A percentile compares a stretch with the other conserved stretches of the same genome.
phyloP scores from a whole-genome alignment of 2,113 vertebrate genomes.

The Spermophilus dauricus region DNA sequence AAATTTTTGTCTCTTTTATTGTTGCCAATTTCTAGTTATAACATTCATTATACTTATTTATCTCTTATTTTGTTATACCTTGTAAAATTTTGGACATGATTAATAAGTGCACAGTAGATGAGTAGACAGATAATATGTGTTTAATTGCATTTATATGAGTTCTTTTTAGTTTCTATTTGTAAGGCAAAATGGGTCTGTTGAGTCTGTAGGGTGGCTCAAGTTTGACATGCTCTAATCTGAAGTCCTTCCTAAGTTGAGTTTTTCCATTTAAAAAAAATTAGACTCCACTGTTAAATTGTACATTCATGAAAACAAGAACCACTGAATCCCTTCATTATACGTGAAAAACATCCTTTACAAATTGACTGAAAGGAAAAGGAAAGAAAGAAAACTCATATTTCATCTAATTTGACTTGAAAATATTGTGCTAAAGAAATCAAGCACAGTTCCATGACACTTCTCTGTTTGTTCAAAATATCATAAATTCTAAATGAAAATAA shows the following conservation, averaged over 20 bases:
- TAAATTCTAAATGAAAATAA: neutral
- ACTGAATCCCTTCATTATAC: no score
- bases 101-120: neutral
- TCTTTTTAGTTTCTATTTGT: no score
- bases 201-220: neutral
- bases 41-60: neutral
- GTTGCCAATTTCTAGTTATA: neutral
- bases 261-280: neutral
- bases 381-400: no score
- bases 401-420: neutral
- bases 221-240: neutral
- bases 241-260: neutral
- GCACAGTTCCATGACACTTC: neutral
- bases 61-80: neutral
- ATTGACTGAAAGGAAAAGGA: no score
- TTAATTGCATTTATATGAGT: no score
- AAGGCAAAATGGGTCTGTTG: neutral
- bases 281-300: neutral
- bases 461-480: neutral
- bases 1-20: neutral
- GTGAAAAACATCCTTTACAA: no score
- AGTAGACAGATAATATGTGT: neutral
- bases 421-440: neutral
- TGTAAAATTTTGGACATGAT: neutral
- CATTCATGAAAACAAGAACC: no score